phyloP scores from a whole-genome alignment of 64 coral and sea anemone genomes.

The Montipora cactus region DNA sequence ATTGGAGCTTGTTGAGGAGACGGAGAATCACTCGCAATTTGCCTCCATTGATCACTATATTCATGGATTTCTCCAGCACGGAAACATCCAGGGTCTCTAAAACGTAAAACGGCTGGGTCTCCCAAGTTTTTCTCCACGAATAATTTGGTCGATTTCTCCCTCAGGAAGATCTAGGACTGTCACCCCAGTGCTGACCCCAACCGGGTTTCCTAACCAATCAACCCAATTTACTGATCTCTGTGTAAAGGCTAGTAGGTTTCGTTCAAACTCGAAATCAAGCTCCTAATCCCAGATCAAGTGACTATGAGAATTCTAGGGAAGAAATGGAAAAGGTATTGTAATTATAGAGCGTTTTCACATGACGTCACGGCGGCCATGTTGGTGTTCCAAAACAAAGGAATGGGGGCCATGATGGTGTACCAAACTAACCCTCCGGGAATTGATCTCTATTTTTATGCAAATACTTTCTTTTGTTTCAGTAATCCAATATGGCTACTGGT shows the following conservation, averaged over 20 bases:
- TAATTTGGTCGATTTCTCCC: not conserved
- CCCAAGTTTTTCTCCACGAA: not conserved
- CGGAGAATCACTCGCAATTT: no score
- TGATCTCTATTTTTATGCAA: no score
- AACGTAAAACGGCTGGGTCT: not conserved
- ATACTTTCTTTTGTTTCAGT: no score
- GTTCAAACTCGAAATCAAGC: not conserved
- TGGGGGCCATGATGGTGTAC: no score
- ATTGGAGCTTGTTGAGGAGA: no score
- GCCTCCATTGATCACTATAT: no score
- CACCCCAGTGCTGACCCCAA: not conserved
- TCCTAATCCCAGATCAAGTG: no score
- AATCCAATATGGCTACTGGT: no score
- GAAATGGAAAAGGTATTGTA: not conserved
- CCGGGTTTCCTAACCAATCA: not conserved
- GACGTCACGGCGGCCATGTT: no score
- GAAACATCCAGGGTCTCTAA: not conserved
- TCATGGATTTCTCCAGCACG: no score
- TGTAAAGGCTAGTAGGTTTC: not conserved
- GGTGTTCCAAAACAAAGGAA: no score
- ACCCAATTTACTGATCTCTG: not conserved
- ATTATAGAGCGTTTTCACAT: not conserved
- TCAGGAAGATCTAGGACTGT: not conserved
- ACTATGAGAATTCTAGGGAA: not conserved
- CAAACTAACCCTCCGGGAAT: no score